These are phyloP conservation scores for Dorcus hopei DNA, from an alignment of 2,888 invertebrate species.

Conservation along the genomic window DNA sequence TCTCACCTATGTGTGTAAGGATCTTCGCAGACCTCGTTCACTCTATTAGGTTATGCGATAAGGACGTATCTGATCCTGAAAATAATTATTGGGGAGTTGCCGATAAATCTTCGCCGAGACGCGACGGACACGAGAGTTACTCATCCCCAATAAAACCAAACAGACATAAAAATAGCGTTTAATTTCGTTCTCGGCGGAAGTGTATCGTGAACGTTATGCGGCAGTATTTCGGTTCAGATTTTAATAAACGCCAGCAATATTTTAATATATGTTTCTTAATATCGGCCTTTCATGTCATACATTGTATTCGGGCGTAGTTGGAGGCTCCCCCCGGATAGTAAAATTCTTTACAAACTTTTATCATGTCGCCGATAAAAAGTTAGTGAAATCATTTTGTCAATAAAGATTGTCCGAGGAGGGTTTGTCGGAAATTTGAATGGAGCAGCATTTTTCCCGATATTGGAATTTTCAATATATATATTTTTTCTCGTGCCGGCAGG, in stretches of 20 bases:
- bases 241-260: constrained; percentile 2
- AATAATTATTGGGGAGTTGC: constrained; percentile 7
- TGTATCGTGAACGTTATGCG: too few relatives aligned
- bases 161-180: too few relatives aligned
- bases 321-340: neutral
- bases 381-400: constrained; percentile 20
- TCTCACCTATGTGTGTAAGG: constrained; percentile 20
- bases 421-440: constrained; percentile 25
- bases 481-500: constrained; percentile 19
- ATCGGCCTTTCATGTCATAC: neutral
- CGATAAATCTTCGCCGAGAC: neutral
- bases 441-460: constrained; percentile 24
- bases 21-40: constrained; percentile 18
- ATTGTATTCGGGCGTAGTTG: neutral
- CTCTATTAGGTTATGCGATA: constrained; percentile 25
- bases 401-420: constrained; percentile 20
- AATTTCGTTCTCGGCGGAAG: too few relatives aligned
- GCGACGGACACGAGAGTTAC: too few relatives aligned
- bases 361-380: constrained; percentile 15
- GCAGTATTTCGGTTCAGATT: neutral
- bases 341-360: constrained; percentile 13
- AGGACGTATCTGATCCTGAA: constrained; percentile 13
- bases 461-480: constrained; percentile 28
- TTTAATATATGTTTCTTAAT: neutral
- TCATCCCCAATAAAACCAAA: too few relatives aligned